Conservation (phyloP, 2,113 vertebrate genomes). For the Bubo blakistoni region DNA sequence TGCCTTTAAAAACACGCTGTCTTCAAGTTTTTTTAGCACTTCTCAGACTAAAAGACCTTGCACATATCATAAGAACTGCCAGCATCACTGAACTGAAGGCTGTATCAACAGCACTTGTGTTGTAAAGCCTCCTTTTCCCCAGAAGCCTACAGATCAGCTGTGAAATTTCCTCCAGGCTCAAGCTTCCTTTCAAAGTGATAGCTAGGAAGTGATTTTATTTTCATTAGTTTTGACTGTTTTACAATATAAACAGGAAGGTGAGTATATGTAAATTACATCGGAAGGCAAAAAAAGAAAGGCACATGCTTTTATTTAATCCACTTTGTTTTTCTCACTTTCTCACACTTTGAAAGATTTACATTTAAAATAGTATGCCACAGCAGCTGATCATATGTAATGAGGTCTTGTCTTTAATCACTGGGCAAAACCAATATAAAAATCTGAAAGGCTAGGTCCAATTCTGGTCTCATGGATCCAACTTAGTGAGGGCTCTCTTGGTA, state of each 20-base stretch:
- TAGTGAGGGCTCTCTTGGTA: neutral
- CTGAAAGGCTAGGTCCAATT: neutral
- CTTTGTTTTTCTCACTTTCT: neutral
- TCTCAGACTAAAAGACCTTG: neutral
- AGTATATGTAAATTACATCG: neutral
- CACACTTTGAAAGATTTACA: neutral
- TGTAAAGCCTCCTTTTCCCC: neutral
- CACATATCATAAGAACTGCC: neutral
- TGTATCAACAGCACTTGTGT: neutral
- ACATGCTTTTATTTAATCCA: neutral
- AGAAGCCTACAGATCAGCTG: neutral
- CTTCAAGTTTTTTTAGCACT: neutral
- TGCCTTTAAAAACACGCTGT: neutral
- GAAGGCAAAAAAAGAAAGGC: neutral
- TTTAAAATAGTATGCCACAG: neutral
- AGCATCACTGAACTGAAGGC: neutral
- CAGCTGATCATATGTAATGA: neutral
- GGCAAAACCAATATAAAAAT: neutral
- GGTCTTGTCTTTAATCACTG: neutral
- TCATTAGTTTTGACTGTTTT: conserved; percentile 2
- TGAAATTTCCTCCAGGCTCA: conserved; percentile 19
- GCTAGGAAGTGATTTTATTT: conserved; percentile 9
- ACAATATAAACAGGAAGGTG: neutral
- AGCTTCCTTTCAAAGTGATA: neutral
- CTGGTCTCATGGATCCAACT: neutral